Evolutionary conservation across 30 jellyfish, hydroid and myxozoan species (phyloP).

Genomic region (Aurelia sp.): DNA sequence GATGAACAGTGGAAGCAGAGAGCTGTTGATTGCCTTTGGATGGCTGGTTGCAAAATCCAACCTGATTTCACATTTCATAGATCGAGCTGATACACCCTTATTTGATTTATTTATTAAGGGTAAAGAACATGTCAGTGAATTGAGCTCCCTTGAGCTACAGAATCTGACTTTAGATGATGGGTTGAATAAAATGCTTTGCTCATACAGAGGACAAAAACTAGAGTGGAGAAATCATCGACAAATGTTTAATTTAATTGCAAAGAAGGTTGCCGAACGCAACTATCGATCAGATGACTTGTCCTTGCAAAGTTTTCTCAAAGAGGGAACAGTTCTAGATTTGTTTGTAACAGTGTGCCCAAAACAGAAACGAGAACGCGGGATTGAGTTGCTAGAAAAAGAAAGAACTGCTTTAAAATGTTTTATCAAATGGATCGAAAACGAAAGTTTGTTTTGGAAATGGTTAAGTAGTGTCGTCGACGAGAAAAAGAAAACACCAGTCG

Average conservation of each 20-base stretch:
- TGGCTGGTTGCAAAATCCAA: constrained; percentile 59
- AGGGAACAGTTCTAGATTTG: constrained; percentile 5
- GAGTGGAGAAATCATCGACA: constrained; percentile 33
- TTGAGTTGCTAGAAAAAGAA: constrained; percentile 34
- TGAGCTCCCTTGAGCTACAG: not conserved
- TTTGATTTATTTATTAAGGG: constrained; percentile 11
- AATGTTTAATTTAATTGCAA: not conserved
- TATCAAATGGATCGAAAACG: constrained; percentile 70
- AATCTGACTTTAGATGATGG: not conserved
- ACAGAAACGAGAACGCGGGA: not conserved
- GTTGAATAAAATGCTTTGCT: not conserved
- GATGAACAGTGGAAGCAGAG: constrained; percentile 62
- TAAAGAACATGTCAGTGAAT: not conserved
- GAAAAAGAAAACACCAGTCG: not conserved
- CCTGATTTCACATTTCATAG: constrained; percentile 8
- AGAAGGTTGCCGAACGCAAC: not conserved
- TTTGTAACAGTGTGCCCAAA: not conserved
- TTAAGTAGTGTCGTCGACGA: constrained; percentile 71
- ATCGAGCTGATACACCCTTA: not conserved
- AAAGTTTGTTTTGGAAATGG: constrained; percentile 87
- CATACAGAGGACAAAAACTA: not conserved
- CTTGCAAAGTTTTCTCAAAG: not conserved
- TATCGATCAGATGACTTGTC: not conserved
- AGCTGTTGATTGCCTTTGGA: constrained; percentile 76
- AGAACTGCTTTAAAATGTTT: constrained; percentile 19